These are phyloP conservation scores for Galaxias olidus DNA, from an alignment of 2,797 vertebrate genomes.

Conservation along the genomic window DNA sequence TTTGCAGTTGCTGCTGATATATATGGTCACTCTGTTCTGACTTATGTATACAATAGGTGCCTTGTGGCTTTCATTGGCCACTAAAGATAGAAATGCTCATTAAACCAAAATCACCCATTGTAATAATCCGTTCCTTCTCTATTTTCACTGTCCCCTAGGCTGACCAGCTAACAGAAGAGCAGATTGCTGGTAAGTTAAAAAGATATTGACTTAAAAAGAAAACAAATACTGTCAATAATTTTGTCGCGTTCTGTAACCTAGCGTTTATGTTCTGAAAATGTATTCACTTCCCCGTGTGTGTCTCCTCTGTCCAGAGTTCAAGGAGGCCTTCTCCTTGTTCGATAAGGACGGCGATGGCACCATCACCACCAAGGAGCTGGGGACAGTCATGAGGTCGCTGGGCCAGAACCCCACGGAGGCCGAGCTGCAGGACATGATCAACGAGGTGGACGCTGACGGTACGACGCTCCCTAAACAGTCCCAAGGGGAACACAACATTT, in stretches of 20 bases:
- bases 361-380: conserved; percentile 98
- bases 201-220: background rate
- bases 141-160: conserved; percentile 1
- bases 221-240: too few species aligned
- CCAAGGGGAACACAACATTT: background rate
- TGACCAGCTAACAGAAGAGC: conserved; percentile 28
- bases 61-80: too few species aligned
- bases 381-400: conserved; percentile 97
- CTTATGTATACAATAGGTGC: too few species aligned
- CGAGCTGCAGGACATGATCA: conserved; percentile 98
- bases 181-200: conserved; percentile 20
- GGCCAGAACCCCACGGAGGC: conserved; percentile 98
- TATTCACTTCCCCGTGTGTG: background rate
- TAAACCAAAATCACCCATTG: too few species aligned
- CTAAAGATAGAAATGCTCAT: too few species aligned
- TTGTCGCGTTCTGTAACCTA: too few species aligned
- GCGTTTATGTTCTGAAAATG: too few species aligned
- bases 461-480: background rate
- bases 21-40: too few species aligned
- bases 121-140: background rate
- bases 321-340: conserved; percentile 98
- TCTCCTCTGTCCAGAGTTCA: conserved; percentile 82
- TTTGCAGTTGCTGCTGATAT: too few species aligned
- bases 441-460: conserved; percentile 96
- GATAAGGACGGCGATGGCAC: conserved; percentile 98